Percentiles rank a stretch among this genome's conserved stretches.
phyloP scores from a whole-genome alignment of 2,797 vertebrate genomes.

The Cirrhinus mrigala region DNA sequence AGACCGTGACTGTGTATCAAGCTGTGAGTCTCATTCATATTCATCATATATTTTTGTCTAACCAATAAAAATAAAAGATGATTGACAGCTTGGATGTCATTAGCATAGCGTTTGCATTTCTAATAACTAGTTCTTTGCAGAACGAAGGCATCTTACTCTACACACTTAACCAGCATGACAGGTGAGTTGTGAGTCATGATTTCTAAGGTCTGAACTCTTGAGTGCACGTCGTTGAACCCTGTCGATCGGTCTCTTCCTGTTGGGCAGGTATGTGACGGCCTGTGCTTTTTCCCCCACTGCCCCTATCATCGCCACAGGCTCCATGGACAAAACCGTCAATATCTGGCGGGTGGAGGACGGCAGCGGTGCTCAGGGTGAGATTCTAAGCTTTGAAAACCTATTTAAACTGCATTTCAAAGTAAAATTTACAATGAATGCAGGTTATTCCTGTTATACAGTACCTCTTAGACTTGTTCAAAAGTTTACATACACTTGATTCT shows the following conservation, averaged over 20 bases:
- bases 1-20: slow-evolving; percentile 79
- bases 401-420: neutral
- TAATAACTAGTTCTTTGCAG: slow-evolving; percentile 72
- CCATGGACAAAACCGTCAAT: slow-evolving; percentile 96
- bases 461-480: neutral
- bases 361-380: slow-evolving; percentile 70
- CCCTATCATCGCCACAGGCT: slow-evolving; percentile 91
- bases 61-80: slow-evolving; percentile 17
- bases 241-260: slow-evolving; percentile 5
- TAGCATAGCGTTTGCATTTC: neutral
- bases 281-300: slow-evolving; percentile 87
- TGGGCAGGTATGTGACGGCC: slow-evolving; percentile 91
- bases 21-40: slow-evolving; percentile 72
- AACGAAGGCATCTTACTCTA: slow-evolving; percentile 84
- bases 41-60: slow-evolving; percentile 16
- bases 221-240: neutral
- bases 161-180: slow-evolving; percentile 88
- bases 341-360: slow-evolving; percentile 88
- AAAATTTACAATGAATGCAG: neutral
- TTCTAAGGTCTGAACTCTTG: neutral
- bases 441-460: neutral
- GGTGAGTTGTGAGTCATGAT: slow-evolving; percentile 74
- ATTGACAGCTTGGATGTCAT: neutral
- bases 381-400: neutral
- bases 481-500: too few species aligned